Evolutionary conservation across 2,888 invertebrate genomes (phyloP).

Genomic region (Pterostichus niger): DNA sequence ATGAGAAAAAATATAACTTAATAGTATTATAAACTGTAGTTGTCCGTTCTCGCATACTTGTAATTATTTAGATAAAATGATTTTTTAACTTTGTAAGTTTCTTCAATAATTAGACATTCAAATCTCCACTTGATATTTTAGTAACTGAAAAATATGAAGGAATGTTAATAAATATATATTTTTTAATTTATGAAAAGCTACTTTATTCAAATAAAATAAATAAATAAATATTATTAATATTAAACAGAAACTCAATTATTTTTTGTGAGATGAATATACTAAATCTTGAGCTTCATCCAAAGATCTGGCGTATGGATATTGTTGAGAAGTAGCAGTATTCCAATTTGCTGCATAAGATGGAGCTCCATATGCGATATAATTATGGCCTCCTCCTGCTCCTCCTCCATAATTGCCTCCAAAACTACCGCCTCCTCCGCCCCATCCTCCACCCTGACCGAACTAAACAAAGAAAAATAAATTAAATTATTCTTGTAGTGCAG

Average conservation of each 20-base stretch:
- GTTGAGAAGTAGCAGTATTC: slow-evolving; percentile 73
- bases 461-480: slow-evolving; percentile 8
- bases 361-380: slow-evolving; percentile 47
- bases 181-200: not conserved
- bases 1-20: too few species aligned
- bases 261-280: slow-evolving; percentile 84
- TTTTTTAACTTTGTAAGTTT: not conserved
- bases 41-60: too few species aligned
- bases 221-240: slow-evolving; percentile 50
- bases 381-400: slow-evolving; percentile 42
- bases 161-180: slow-evolving; percentile 63
- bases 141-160: slow-evolving; percentile 6
- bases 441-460: slow-evolving; percentile 37
- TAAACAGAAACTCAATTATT: slow-evolving; percentile 47
- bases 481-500: too few species aligned
- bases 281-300: slow-evolving; percentile 81
- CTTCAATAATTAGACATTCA: not conserved
- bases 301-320: slow-evolving; percentile 78
- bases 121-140: too few species aligned
- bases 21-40: too few species aligned
- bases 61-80: not conserved
- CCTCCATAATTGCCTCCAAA: slow-evolving; percentile 24
- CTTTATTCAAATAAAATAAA: slow-evolving; percentile 67
- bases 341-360: slow-evolving; percentile 69
- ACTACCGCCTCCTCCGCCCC: not conserved